Conservation (phyloP, 2,797 vertebrate species). For the Protonibea diacanthus region DNA sequence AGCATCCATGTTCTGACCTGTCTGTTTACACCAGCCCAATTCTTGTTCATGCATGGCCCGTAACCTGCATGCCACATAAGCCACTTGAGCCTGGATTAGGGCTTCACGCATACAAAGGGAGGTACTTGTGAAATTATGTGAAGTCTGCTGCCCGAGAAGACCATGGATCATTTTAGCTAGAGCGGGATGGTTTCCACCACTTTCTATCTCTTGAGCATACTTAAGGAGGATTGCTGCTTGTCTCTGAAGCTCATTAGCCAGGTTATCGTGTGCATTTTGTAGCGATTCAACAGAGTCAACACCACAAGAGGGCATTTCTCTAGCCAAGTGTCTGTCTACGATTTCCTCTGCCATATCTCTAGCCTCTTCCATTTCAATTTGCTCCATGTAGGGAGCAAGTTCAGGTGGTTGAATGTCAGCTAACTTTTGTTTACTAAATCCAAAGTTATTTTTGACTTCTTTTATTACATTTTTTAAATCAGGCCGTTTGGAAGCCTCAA, state of each 20-base stretch:
- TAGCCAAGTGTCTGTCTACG: constrained; percentile 78
- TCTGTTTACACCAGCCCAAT: constrained; percentile 86
- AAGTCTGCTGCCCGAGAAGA: constrained; percentile 80
- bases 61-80: constrained; percentile 91
- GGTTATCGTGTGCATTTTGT: constrained; percentile 84
- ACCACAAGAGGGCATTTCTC: constrained; percentile 57
- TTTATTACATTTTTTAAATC: constrained; percentile 88
- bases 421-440: constrained; percentile 71
- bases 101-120: constrained; percentile 92
- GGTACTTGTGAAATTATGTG: constrained; percentile 81
- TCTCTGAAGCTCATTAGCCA: constrained; percentile 90
- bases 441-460: constrained; percentile 84
- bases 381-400: constrained; percentile 82
- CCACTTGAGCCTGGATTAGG: constrained; percentile 93
- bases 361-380: constrained; percentile 82
- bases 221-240: constrained; percentile 88
- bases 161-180: constrained; percentile 85
- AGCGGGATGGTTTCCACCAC: constrained; percentile 78
- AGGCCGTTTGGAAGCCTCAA: constrained; percentile 86
- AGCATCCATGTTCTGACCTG: constrained; percentile 83
- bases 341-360: constrained; percentile 78
- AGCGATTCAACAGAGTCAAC: constrained; percentile 82
- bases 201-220: constrained; percentile 89
- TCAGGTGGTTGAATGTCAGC: constrained; percentile 80
- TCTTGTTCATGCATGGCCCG: constrained; percentile 88